Evolutionary conservation across 2,113 vertebrate species (phyloP).

Genomic region (Ctenodactylus gundi): DNA sequence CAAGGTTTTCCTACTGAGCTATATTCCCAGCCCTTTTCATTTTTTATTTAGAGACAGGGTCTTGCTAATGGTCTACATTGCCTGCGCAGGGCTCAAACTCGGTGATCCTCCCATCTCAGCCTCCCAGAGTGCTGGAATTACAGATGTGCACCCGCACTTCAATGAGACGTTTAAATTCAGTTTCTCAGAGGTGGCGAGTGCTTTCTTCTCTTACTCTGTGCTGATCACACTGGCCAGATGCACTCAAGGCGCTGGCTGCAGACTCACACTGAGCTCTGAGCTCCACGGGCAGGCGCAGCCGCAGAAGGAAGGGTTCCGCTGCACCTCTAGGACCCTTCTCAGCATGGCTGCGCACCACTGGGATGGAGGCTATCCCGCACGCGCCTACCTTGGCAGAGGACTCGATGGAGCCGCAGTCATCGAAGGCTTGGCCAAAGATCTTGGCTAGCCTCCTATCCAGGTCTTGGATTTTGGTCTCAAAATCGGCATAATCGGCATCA

Average conservation of each 20-base stretch:
- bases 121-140: no score
- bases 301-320: neutral
- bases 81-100: no score
- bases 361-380: accelerated
- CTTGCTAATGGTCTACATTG: no score
- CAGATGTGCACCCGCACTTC: neutral
- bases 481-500: constrained; percentile 79
- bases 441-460: constrained; percentile 84
- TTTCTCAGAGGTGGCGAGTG: no score
- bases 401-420: constrained; percentile 78
- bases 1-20: no score
- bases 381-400: constrained; percentile 80
- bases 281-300: no score
- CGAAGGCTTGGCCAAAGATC: constrained; percentile 83
- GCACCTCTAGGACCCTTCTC: accelerated
- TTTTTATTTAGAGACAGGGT: no score
- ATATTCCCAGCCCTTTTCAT: no score
- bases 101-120: no score
- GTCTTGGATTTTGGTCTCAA: constrained; percentile 83
- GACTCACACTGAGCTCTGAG: neutral
- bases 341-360: neutral
- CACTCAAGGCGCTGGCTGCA: accelerated
- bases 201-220: neutral
- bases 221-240: neutral
- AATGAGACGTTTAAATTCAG: no score